Conservation (phyloP, 2,797 vertebrate species). For the Anolis apletophallus region DNA sequence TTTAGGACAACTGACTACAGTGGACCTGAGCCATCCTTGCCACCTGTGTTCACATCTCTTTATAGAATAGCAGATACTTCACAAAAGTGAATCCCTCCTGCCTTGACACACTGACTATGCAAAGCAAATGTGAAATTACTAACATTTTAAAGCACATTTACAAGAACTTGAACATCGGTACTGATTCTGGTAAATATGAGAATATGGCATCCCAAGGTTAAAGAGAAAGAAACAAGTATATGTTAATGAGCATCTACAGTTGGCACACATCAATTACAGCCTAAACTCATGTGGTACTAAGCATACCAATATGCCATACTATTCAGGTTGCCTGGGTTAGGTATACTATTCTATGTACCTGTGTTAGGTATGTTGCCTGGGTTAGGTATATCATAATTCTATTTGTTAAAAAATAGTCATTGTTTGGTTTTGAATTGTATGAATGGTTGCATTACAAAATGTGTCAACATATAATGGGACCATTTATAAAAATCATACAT, state of each 20-base stretch:
- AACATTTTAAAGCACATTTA: neutral
- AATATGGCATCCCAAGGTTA: neutral
- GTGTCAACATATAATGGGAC: no score
- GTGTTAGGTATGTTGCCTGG: no score
- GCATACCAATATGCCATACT: no score
- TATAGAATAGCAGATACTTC: neutral
- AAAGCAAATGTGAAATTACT: neutral
- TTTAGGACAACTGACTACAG: conserved; percentile 5
- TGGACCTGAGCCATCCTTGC: neutral
- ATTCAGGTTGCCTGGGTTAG: no score
- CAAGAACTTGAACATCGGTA: neutral
- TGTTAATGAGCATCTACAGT: neutral
- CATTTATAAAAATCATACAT: no score
- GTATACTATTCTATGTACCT: neutral
- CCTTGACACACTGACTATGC: neutral
- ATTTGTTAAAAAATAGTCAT: no score
- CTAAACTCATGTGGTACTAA: neutral
- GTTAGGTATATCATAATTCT: no score
- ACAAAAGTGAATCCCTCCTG: conserved; percentile 28
- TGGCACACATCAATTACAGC: neutral
- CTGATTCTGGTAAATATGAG: neutral
- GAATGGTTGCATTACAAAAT: no score
- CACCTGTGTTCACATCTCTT: conserved; percentile 21
- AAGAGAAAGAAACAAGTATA: neutral
- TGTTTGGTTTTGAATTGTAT: no score